Percentiles rank a stretch among this genome's conserved stretches.
These are phyloP conservation scores for Sphenodon punctatus DNA, from an alignment of 2,797 vertebrate species.

Conservation along the genomic window DNA sequence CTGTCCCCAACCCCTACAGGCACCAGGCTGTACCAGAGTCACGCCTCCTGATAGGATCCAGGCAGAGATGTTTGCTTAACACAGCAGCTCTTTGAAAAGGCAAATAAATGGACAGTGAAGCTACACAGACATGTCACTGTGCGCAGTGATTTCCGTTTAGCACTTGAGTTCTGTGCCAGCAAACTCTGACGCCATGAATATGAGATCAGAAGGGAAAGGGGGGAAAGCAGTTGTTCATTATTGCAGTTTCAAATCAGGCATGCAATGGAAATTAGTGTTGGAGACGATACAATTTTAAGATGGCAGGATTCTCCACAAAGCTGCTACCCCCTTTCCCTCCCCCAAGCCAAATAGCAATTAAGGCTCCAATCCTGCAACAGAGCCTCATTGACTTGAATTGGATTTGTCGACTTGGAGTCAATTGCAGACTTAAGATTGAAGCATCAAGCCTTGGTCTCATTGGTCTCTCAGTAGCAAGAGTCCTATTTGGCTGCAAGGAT, in stretches of 20 bases:
- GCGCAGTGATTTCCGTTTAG: conserved; percentile 65
- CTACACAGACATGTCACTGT: conserved; percentile 65
- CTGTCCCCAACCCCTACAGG: conserved; percentile 20
- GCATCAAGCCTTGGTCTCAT: neutral
- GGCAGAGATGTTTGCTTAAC: conserved; percentile 63
- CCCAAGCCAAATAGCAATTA: neutral
- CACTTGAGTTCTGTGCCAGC: conserved; percentile 58
- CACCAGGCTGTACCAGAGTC: conserved; percentile 51
- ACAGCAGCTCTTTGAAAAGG: conserved; percentile 70
- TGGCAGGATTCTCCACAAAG: neutral
- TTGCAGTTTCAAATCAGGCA: conserved; percentile 23
- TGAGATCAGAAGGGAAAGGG: conserved; percentile 59
- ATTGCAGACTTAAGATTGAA: too few species aligned
- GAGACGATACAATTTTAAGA: neutral
- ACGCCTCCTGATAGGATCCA: conserved; percentile 57
- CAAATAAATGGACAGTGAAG: conserved; percentile 64
- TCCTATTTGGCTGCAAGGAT: neutral
- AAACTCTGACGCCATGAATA: conserved; percentile 66
- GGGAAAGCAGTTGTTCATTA: conserved; percentile 60
- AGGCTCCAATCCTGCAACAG: neutral
- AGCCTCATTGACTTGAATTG: neutral
- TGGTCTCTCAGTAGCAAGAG: neutral
- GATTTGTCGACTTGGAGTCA: too few species aligned
- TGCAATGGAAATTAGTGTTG: conserved; percentile 33
- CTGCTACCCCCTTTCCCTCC: neutral